These are phyloP conservation scores for Formicarius rufipectus DNA, from an alignment of 2,113 vertebrate species.

Conservation along the genomic window DNA sequence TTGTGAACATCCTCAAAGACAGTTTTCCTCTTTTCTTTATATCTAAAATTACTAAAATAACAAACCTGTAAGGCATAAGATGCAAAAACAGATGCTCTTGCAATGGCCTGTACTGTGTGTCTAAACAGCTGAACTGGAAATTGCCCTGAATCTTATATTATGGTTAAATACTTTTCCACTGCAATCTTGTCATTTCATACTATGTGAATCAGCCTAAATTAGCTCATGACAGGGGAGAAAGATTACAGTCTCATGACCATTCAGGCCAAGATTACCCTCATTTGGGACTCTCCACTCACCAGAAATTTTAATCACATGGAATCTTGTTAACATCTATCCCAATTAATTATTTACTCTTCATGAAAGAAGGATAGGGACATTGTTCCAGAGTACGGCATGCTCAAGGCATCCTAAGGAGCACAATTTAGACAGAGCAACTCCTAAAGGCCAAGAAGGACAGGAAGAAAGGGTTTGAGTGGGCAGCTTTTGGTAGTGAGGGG, in stretches of 20 bases:
- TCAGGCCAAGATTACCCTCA: neutral
- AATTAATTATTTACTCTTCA: neutral
- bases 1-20: neutral
- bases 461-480: rapidly evolving
- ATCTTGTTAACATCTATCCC: neutral
- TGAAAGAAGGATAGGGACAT: neutral
- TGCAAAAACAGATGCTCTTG: neutral
- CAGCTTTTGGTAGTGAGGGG: neutral
- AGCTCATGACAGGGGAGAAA: neutral
- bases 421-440: neutral
- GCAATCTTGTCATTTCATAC: neutral
- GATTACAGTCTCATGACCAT: neutral
- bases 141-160: neutral
- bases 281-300: neutral
- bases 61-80: neutral
- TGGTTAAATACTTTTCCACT: neutral
- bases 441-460: neutral
- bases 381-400: neutral
- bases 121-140: neutral
- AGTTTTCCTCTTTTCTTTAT: neutral
- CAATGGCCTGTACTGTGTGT: neutral
- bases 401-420: neutral
- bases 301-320: neutral
- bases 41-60: neutral
- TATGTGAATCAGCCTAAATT: neutral